A percentile compares a stretch with the other conserved stretches of the same genome.
Evolutionary conservation across 1,140 invertebrate species (phyloP).

Genomic region (Anagrus nilaparvatae): DNA sequence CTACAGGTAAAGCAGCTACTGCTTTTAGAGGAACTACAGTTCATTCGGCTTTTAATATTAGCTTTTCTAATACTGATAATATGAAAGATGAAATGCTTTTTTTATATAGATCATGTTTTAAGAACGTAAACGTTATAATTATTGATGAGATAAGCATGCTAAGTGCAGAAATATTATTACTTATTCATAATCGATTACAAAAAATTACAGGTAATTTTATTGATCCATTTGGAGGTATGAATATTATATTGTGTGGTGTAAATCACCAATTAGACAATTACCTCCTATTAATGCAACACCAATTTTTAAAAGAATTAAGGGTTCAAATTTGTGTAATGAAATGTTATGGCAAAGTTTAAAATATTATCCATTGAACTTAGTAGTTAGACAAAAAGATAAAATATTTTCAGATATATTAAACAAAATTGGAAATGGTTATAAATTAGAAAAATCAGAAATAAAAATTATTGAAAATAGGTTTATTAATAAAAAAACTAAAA

Average conservation of each 20-base stretch:
- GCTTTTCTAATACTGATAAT: conserved; percentile 15
- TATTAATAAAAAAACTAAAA: conserved; percentile 15
- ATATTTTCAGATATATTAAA: conserved; percentile 25
- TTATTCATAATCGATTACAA: conserved; percentile 22
- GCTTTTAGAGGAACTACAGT: conserved; percentile 27
- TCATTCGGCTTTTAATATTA: conserved; percentile 23
- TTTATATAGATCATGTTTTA: no score
- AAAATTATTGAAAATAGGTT: conserved; percentile 20
- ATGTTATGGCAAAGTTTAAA: conserved; percentile 16
- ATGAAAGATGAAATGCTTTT: no score
- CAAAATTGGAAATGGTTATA: conserved; percentile 24
- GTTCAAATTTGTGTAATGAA: conserved; percentile 8
- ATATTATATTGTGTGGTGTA: conserved; percentile 20
- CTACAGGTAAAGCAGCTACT: conserved; percentile 31
- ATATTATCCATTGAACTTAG: conserved; percentile 20
- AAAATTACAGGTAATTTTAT: conserved; percentile 23
- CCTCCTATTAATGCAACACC: conserved; percentile 17
- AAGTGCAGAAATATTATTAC: conserved; percentile 17
- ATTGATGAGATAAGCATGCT: conserved; percentile 35
- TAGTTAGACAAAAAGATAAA: conserved; percentile 21
- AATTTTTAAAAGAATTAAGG: conserved; percentile 11
- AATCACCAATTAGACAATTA: conserved; percentile 19
- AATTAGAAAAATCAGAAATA: conserved; percentile 14
- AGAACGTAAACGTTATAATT: no score
- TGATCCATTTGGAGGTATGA: conserved; percentile 16